Base-by-base conservation (phyloP, 2,888 invertebrate genomes). In the Acleris sparsana region DNA sequence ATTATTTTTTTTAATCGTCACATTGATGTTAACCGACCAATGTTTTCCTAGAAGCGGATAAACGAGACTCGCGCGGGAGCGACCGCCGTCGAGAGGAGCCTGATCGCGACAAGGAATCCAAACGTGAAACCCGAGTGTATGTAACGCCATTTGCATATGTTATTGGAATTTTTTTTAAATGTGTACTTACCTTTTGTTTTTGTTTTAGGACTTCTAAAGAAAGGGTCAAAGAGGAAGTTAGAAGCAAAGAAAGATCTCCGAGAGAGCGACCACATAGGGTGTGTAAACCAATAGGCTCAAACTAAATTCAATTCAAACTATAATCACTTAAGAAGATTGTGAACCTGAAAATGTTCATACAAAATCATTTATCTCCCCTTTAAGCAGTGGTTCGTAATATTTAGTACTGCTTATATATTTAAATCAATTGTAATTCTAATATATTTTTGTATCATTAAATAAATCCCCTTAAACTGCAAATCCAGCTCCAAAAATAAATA, bases 191-290 rank as follows among this genome's bases (percentile, higher is more conserved):
- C 7, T 62, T 60, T 39, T 51, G 46, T 59, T 67, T 62, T 57
- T 43, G 64, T 68, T 75, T 39, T 72, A 90, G 91, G 53, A 74
- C 82, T 48, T 93, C 94, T 55, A 94, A 94, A 78, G 95, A 95
- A 62, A 93, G 94, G 73, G 94, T 88, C 73, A 94, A 95, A 77
- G 95, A 95, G 73, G 93, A 95, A 72, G 92, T 92, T 44, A 89
- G 93, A 84, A 88, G 85, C 70, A 92, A 94, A 80, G 94, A 94
- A 53, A 88, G 93, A 74, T 94, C 94, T 65, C 92, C 92, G 1
- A 82, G 91, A 76, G 92, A 92, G 71, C 79, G 92, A 74, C 82
- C 87, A 49, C 91, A 91, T 68, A 85, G 89, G 82, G 92, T 91
- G 79, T 85, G 73, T 73, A 20, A 1, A 2, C 6, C 25, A 25